These are phyloP conservation scores for Urocolius indicus DNA, from an alignment of 2,113 vertebrate genomes.

Conservation along the genomic window DNA sequence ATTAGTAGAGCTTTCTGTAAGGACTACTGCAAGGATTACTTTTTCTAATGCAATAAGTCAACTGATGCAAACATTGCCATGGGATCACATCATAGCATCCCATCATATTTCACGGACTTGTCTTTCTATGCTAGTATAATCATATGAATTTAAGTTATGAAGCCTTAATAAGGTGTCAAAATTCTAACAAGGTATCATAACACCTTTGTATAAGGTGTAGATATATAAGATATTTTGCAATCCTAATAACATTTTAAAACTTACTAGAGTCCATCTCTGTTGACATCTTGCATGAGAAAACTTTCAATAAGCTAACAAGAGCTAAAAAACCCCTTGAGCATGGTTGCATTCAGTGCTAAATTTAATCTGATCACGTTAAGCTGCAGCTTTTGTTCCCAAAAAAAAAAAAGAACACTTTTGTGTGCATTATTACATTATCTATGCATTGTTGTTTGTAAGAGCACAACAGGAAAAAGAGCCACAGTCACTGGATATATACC, in stretches of 20 bases:
- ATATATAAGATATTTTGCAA: neutral
- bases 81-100: neutral
- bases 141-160: neutral
- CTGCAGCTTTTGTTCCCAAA: neutral
- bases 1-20: neutral
- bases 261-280: neutral
- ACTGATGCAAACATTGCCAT: neutral
- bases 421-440: neutral
- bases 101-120: neutral
- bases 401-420: neutral
- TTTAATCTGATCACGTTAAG: neutral
- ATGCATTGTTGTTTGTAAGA: neutral
- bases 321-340: neutral
- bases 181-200: neutral
- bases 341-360: neutral
- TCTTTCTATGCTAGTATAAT: neutral
- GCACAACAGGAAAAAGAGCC: neutral
- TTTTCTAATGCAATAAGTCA: neutral
- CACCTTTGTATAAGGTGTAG: no score
- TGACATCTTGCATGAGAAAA: neutral
- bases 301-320: neutral
- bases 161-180: neutral
- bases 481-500: neutral
- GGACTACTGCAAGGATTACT: neutral
- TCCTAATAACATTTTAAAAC: neutral